Conservation (phyloP, 35 echinoderm and acorn worm genomes). For the Ophiothrix spiculata region DNA sequence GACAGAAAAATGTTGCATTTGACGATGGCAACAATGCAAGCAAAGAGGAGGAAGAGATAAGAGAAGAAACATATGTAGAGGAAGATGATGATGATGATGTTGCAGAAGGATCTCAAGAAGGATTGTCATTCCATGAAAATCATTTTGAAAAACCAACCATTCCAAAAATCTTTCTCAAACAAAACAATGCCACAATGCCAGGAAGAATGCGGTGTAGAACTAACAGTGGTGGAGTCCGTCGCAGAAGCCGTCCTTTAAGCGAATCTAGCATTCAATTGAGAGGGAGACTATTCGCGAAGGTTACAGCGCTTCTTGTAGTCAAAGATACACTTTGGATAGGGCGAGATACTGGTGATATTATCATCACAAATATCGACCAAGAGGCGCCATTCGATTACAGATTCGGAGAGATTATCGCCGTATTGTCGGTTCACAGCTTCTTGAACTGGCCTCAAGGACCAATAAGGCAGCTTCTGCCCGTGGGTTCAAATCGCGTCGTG, state of each 20-base stretch:
- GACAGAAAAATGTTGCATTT: too few relatives aligned
- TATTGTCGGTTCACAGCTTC: not conserved
- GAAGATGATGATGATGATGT: not conserved
- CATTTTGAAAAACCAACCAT: not conserved
- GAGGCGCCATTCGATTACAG: not conserved
- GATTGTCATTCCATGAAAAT: not conserved
- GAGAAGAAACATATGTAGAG: not conserved
- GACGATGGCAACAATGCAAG: too few relatives aligned
- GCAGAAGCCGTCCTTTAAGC: slow-evolving; percentile 5
- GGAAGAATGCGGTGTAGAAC: not conserved
- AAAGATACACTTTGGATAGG: slow-evolving; percentile 72
- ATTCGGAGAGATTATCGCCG: slow-evolving; percentile 37
- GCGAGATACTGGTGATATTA: slow-evolving; percentile 34
- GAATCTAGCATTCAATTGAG: not conserved
- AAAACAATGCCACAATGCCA: not conserved
- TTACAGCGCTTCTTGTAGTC: slow-evolving; percentile 40
- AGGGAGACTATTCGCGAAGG: not conserved
- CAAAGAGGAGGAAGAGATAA: not conserved
- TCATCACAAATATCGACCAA: slow-evolving; percentile 24
- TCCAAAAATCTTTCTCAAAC: not conserved
- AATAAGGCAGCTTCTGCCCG: not conserved
- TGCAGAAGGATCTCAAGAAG: not conserved
- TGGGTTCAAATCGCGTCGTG: slow-evolving; percentile 34
- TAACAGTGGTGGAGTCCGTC: not conserved
- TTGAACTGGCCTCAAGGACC: not conserved